phyloP scores from a whole-genome alignment of 1,140 invertebrate species.

The Magallana ariakensis region DNA sequence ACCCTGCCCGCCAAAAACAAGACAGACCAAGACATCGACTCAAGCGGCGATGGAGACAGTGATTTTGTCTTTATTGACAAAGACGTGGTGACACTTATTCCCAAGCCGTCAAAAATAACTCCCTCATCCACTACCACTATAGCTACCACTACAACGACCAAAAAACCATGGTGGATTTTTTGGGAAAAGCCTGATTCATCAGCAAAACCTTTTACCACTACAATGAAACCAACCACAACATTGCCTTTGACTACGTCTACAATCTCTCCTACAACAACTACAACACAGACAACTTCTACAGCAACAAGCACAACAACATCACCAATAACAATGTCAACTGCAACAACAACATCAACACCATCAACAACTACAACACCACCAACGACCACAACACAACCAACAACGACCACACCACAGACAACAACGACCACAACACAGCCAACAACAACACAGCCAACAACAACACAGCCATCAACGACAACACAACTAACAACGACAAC shows the following conservation, averaged over 20 bases:
- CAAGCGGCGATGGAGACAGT: neutral
- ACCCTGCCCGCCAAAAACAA: neutral
- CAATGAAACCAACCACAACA: neutral
- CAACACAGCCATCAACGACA: neutral
- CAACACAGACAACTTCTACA: neutral
- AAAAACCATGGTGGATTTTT: neutral
- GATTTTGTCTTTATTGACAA: constrained; percentile 10
- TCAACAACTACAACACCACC: neutral
- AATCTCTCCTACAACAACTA: neutral
- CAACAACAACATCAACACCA: neutral
- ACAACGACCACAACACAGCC: neutral
- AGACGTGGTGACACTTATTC: neutral
- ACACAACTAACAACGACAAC: neutral
- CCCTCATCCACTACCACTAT: neutral
- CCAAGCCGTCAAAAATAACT: neutral
- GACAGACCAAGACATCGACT: neutral
- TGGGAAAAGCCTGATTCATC: neutral
- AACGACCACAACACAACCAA: neutral
- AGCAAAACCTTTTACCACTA: neutral
- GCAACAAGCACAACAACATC: neutral
- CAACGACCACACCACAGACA: neutral
- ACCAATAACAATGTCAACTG: neutral
- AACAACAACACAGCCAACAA: neutral
- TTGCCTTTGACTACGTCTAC: neutral
- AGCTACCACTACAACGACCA: neutral